These are phyloP conservation scores for Dryobotodes eremita DNA, from an alignment of 2,888 invertebrate species.

Conservation along the genomic window DNA sequence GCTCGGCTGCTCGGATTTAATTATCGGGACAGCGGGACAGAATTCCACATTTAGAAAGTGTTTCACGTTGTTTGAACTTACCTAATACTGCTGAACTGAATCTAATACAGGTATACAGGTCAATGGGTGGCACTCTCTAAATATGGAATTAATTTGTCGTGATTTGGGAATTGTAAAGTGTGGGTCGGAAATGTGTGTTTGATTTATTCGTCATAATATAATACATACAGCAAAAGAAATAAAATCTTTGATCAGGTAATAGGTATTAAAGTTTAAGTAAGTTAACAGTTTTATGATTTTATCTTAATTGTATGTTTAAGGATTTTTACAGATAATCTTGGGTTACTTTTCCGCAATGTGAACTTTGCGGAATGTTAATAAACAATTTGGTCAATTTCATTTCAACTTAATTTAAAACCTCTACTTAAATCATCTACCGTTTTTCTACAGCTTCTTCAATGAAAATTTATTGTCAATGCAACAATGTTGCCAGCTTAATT, in stretches of 20 bases:
- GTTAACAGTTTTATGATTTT: neutral
- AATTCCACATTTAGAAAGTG: slow-evolving; percentile 71
- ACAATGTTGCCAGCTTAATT: slow-evolving; percentile 6
- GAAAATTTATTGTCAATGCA: neutral
- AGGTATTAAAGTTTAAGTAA: neutral
- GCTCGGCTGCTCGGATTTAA: slow-evolving; percentile 72
- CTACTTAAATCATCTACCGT: neutral
- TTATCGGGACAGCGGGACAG: slow-evolving; percentile 70
- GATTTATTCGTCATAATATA: neutral
- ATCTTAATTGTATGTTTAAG: neutral
- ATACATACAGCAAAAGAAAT: neutral
- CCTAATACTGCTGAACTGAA: slow-evolving; percentile 22
- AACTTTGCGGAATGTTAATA: neutral
- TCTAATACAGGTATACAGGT: slow-evolving; percentile 40
- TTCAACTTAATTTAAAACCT: neutral
- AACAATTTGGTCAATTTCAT: neutral
- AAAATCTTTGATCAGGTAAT: neutral
- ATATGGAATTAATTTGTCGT: slow-evolving; percentile 8
- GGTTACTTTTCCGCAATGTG: neutral
- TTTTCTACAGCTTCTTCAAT: neutral
- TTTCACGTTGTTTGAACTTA: slow-evolving; percentile 52
- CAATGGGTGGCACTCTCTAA: slow-evolving; percentile 34
- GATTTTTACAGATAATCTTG: neutral
- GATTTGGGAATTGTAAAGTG: neutral
- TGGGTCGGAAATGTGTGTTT: neutral